Percentiles rank a stretch among this genome's conserved stretches.
Conservation (phyloP, 2,113 vertebrate genomes). For the Pygoscelis adeliae region DNA sequence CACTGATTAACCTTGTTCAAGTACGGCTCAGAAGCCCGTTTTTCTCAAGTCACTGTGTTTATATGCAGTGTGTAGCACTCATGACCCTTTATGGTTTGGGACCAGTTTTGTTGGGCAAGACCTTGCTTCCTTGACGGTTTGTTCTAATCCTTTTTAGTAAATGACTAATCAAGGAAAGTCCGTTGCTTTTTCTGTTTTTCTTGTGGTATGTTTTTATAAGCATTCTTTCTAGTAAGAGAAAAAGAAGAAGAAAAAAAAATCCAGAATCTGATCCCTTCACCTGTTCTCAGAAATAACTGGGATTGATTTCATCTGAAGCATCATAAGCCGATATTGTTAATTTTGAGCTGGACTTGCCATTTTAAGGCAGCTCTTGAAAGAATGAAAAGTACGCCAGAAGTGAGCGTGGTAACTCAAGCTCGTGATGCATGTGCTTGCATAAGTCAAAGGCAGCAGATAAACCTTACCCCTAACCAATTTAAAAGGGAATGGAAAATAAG, state of each 20-base stretch:
- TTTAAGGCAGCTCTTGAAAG: neutral
- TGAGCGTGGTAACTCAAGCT: neutral
- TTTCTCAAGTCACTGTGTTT: neutral
- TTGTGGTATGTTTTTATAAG: neutral
- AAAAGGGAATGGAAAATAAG: neutral
- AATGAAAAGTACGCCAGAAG: neutral
- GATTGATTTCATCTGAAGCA: neutral
- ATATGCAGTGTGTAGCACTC: neutral
- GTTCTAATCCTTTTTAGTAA: neutral
- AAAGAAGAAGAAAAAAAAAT: neutral
- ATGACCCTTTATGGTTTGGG: neutral
- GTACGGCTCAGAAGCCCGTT: neutral
- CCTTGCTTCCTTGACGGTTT: neutral
- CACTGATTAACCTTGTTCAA: neutral
- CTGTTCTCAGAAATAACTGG: neutral
- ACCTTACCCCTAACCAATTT: neutral
- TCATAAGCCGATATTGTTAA: neutral
- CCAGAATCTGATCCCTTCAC: neutral
- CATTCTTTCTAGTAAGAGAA: neutral
- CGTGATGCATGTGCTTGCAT: neutral
- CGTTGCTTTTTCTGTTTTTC: neutral
- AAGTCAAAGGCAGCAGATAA: neutral
- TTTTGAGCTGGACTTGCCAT: neutral
- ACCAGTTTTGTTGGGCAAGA: neutral
- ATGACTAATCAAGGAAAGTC: neutral